phyloP scores from a whole-genome alignment of 2,113 vertebrate species.

The Salvelinus sp. region DNA sequence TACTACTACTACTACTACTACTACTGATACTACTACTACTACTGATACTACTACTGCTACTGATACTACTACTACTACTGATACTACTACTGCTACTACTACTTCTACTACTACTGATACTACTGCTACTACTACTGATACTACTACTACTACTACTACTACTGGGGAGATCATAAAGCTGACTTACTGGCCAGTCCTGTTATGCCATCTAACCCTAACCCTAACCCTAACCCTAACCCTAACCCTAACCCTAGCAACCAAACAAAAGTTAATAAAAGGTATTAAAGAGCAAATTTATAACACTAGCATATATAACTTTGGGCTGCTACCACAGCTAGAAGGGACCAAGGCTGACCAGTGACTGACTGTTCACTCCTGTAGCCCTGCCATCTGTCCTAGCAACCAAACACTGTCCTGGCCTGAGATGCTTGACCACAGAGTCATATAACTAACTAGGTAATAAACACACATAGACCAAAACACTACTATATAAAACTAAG shows the following conservation, averaged over 20 bases:
- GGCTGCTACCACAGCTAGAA: not conserved
- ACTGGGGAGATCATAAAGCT: not conserved
- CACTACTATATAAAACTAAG: no score
- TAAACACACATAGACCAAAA: no score
- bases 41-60: fast-evolving
- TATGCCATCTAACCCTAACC: constrained; percentile 35
- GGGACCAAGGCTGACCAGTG: not conserved
- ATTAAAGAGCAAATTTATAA: no score
- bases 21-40: fast-evolving
- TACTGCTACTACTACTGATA: no score
- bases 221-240: constrained; percentile 30
- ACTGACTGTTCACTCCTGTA: not conserved
- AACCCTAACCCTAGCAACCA: constrained; percentile 18
- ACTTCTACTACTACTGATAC: fast-evolving
- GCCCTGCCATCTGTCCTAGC: no score
- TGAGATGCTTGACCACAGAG: no score
- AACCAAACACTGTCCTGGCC: no score
- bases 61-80: no score
- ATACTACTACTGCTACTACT: no score
- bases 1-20: fast-evolving
- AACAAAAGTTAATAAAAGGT: not conserved
- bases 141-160: no score
- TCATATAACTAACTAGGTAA: no score
- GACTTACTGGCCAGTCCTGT: constrained; percentile 26
- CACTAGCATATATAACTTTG: no score